Percentiles rank a stretch among this genome's conserved stretches.
phyloP scores from a whole-genome alignment of 2,888 invertebrate species.

The Callimorpha dominula region DNA sequence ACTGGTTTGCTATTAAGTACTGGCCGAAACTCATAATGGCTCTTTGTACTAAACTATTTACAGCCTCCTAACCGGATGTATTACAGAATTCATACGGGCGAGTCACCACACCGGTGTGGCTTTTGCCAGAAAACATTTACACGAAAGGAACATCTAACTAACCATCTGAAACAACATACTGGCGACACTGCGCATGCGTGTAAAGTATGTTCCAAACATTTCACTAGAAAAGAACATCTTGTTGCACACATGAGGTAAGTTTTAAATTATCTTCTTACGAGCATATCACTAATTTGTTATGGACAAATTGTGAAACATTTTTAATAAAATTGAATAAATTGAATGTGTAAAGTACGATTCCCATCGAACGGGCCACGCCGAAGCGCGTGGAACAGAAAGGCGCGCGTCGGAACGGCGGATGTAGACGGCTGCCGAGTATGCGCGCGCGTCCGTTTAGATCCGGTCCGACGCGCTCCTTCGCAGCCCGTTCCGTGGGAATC shows the following conservation, averaged over 20 bases:
- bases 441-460: too few species aligned
- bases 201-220: slow-evolving; percentile 91
- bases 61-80: background rate
- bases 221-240: slow-evolving; percentile 91
- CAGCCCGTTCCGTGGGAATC: too few species aligned
- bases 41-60: too few species aligned
- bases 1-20: too few species aligned
- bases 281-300: background rate
- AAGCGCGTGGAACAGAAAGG: too few species aligned
- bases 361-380: too few species aligned
- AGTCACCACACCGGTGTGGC: slow-evolving; percentile 91
- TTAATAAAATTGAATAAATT: background rate
- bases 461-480: too few species aligned
- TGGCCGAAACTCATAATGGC: too few species aligned
- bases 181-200: slow-evolving; percentile 91
- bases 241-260: slow-evolving; percentile 91
- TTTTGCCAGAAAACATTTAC: slow-evolving; percentile 92
- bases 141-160: slow-evolving; percentile 90
- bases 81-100: slow-evolving; percentile 87
- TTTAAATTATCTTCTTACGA: background rate
- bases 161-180: slow-evolving; percentile 89
- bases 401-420: too few species aligned
- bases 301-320: background rate
- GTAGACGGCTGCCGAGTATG: too few species aligned
- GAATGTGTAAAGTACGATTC: background rate